Evolutionary conservation across 2,797 vertebrate genomes (phyloP), one percentile per base, ranked within the genome.

Genomic region (Echiichthys vipera): DNA sequence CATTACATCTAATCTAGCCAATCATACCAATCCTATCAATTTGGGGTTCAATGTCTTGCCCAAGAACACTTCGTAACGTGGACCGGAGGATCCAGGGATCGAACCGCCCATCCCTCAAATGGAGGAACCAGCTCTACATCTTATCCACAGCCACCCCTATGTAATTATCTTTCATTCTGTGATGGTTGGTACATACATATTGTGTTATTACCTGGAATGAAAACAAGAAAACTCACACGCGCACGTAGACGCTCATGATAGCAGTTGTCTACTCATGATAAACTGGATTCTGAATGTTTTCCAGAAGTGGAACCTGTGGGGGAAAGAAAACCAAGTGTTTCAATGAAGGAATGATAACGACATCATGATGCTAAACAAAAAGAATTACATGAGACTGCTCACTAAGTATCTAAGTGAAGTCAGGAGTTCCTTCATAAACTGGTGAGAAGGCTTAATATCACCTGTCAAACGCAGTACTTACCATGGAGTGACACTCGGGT

Each of bases 401-500:
- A 0, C 3, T 46, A n/a, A n/a, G n/a, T n/a, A n/a, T n/a, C n/a
- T n/a, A n/a, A n/a, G n/a, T n/a, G n/a, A n/a, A n/a, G n/a, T n/a
- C n/a, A n/a, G n/a, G n/a, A n/a, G n/a, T n/a, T n/a, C n/a, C n/a
- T n/a, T n/a, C n/a, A n/a, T 34, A 4, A 20, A 27, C 20, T 18
- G 3, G 4, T 27, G 17, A 0, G 14, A 9, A 40, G n/a, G n/a
- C n/a, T n/a, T n/a, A n/a, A n/a, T 5, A 6, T 18, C 37, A 7
- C 7, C 17, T 0, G 4, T 27, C 10, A 32, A 32, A 58, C 0
- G 14, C 22, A 15, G 25, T 42, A 81, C 95, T 11, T 86, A 98
- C 98, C 95, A 96, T 94, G 77, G 95, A 96, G 88, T 96, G 96
- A 6, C 95, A 95, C 75, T 98, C 98, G 0, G 96, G 91, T 18